These are phyloP conservation scores for Chroicocephalus ridibundus DNA, from an alignment of 2,113 vertebrate genomes.

Conservation along the genomic window DNA sequence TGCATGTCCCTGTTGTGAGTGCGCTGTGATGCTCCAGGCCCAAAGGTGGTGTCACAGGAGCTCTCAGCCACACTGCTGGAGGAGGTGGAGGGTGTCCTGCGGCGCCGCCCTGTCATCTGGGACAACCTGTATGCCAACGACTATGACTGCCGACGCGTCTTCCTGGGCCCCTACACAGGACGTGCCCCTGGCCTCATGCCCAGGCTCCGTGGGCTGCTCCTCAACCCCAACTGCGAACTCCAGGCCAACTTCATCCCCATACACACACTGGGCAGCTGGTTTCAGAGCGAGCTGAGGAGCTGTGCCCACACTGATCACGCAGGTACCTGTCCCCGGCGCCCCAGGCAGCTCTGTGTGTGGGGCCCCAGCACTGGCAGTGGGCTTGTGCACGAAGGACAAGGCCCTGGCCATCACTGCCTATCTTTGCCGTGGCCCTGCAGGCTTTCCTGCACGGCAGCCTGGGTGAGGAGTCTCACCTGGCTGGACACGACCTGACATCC, in stretches of 20 bases:
- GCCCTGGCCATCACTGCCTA: neutral
- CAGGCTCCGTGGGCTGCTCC: constrained; percentile 78
- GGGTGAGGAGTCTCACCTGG: neutral
- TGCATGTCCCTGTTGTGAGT: neutral
- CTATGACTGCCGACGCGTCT: constrained; percentile 86
- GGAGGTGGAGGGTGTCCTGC: constrained; percentile 81
- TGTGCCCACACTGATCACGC: neutral
- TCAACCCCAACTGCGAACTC: constrained; percentile 90
- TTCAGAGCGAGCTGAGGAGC: constrained; percentile 52
- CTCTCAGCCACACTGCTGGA: constrained; percentile 74
- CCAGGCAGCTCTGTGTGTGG: neutral
- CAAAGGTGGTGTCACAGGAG: constrained; percentile 83
- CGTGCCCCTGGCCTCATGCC: constrained; percentile 73
- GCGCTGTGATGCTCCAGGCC: constrained; percentile 59
- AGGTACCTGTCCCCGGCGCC: neutral
- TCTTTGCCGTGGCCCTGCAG: neutral
- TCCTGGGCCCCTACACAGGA: constrained; percentile 86
- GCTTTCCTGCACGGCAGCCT: neutral
- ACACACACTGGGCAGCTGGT: constrained; percentile 82
- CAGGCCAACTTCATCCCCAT: constrained; percentile 88
- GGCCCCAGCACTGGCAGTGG: neutral
- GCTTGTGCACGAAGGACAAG: neutral
- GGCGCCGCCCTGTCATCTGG: constrained; percentile 79
- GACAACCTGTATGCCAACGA: constrained; percentile 89
- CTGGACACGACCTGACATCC: neutral